Evolutionary conservation across 2,888 invertebrate species (phyloP), one percentile per base, ranked within the genome.

Genomic region (Hylaea fasciaria): DNA sequence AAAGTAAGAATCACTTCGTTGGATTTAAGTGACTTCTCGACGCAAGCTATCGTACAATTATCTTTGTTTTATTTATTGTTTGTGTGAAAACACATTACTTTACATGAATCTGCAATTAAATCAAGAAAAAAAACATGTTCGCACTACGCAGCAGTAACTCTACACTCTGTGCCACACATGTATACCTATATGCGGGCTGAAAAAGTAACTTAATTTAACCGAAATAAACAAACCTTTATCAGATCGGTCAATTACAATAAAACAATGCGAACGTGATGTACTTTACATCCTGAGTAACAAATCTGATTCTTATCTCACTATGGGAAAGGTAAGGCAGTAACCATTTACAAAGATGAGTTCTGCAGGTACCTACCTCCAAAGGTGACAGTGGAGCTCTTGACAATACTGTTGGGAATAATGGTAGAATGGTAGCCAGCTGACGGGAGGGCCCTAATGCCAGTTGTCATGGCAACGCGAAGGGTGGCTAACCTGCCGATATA

Each of bases 381-480:
- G 72, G 78, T 72, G 75, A 76, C 74, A 79, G 77, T 78, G 80
- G 79, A 81, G 78, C 81, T 86, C 79, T 75, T 81, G 85, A 88
- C 85, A 87, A 88, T 86, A 77, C 82, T 72, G 75, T 73, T 72
- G 76, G 81, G 80, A 83, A 90, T 91, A 89, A 92, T 91, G 89
- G 90, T 80, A 80, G 86, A 89, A 91, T 91, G 89, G 90, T 80
- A 80, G 86, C 87, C 92, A 91, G 90, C 91, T 92, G 92, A 92
- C 91, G 90, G 92, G 92, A 90, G 92, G 92, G 88, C 85, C 85
- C 83, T 85, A 81, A 83, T 81, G 82, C 71, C 71, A 86, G 92
- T 91, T 82, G 88, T 82, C 90, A 91, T 91, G 85, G 86, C 80
- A 73, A 92, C 90, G 78, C 83, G 87, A 87, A 89, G 92, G 92